Percentiles rank a stretch among this genome's conserved stretches.
Conservation (phyloP, 1,140 invertebrate species). For the Macrotrachela quadricornifera region DNA sequence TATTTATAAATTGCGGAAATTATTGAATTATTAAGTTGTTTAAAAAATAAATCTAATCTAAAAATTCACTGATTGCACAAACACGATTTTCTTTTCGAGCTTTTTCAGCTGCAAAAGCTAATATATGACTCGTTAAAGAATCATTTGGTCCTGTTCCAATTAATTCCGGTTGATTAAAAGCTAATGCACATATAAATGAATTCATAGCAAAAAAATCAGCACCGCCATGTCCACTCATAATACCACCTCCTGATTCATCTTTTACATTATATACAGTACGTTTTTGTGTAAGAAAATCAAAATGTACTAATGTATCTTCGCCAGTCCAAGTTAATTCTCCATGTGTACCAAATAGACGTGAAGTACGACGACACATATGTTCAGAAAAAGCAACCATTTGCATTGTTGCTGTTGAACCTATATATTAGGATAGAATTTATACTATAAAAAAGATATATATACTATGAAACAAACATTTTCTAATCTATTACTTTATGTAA, state of each 20-base stretch:
- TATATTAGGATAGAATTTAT: too few relatives aligned
- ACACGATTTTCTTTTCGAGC: conserved; percentile 19
- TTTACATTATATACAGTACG: too few relatives aligned
- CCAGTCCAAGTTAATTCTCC: conserved; percentile 15
- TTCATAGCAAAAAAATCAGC: conserved; percentile 25
- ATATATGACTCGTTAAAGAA: conserved; percentile 18
- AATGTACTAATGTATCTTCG: conserved; percentile 11
- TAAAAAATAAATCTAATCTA: too few relatives aligned
- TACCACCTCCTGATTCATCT: too few relatives aligned
- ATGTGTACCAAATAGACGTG: conserved; percentile 13
- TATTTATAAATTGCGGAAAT: too few relatives aligned
- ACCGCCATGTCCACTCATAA: conserved; percentile 24
- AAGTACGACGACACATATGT: conserved; percentile 21
- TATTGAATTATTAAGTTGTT: too few relatives aligned
- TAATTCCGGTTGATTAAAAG: conserved; percentile 11
- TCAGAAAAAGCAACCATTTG: conserved; percentile 33
- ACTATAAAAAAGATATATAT: too few relatives aligned
- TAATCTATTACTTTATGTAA: too few relatives aligned
- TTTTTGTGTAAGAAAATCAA: too few relatives aligned
- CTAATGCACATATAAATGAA: conserved; percentile 21
- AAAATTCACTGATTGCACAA: conserved; percentile 11
- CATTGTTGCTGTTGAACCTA: conserved; percentile 27
- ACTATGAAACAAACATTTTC: too few relatives aligned
- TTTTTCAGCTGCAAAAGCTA: conserved; percentile 25
- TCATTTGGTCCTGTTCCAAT: conserved; percentile 19